A percentile compares a stretch with the other conserved stretches of the same genome.
These are phyloP conservation scores for Epinephelus coioides DNA, from an alignment of 2,797 vertebrate genomes.

Conservation along the genomic window DNA sequence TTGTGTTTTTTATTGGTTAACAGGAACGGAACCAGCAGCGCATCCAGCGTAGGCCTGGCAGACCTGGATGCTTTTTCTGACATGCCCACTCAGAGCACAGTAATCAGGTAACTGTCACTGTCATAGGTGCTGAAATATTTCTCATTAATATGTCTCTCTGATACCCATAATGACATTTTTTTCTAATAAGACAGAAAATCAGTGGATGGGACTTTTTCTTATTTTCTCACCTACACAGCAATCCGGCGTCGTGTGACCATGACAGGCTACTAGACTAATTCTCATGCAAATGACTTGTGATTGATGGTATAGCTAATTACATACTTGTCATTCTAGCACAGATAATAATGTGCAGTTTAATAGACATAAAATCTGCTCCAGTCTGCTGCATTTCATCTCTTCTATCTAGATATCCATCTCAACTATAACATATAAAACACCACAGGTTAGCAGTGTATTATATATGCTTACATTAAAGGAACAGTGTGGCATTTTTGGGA, in stretches of 20 bases:
- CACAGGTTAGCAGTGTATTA: neutral
- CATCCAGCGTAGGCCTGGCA: constrained; percentile 93
- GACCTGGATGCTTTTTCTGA: constrained; percentile 96
- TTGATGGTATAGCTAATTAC: constrained; percentile 13
- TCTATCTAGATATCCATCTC: neutral
- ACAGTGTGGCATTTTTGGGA: too few species aligned
- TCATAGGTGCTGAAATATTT: constrained; percentile 32
- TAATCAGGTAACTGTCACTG: constrained; percentile 88
- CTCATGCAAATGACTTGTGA: constrained; percentile 18
- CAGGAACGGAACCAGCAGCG: constrained; percentile 97
- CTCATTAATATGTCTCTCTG: constrained; percentile 58
- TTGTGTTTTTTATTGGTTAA: constrained; percentile 71
- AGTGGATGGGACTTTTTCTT: constrained; percentile 16
- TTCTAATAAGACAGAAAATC: constrained; percentile 54
- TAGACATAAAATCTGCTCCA: constrained; percentile 6
- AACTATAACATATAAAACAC: neutral
- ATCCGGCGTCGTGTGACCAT: constrained; percentile 22
- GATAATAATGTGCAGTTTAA: constrained; percentile 13
- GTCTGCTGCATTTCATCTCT: constrained; percentile 11
- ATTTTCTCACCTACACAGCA: constrained; percentile 15
- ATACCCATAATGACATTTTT: constrained; percentile 45
- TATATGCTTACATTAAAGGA: too few species aligned
- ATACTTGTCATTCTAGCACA: constrained; percentile 20
- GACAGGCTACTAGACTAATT: constrained; percentile 17
- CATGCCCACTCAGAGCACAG: constrained; percentile 86